These are phyloP conservation scores for Aegithalos caudatus DNA, from an alignment of 2,113 vertebrate species.

Conservation along the genomic window DNA sequence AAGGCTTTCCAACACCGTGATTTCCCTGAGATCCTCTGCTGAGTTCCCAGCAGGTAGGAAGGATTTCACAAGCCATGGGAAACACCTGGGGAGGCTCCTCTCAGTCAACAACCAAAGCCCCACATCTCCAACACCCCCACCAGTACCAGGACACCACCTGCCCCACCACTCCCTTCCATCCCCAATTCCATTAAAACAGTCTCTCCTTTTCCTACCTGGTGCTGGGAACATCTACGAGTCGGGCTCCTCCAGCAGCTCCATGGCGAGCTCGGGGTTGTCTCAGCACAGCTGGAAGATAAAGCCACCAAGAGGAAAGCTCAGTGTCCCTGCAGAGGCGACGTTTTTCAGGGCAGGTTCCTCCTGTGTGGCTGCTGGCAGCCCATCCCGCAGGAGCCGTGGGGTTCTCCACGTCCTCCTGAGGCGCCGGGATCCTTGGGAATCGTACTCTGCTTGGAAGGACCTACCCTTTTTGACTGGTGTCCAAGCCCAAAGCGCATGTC, in stretches of 20 bases:
- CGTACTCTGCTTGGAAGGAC: conserved; percentile 39
- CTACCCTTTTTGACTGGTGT: conserved; percentile 56
- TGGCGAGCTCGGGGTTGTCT: neutral
- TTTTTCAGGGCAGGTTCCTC: neutral
- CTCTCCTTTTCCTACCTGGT: conserved; percentile 49
- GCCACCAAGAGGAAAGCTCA: neutral
- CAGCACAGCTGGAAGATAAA: conserved; percentile 48
- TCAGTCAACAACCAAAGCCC: neutral
- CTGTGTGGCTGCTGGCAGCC: rapidly evolving
- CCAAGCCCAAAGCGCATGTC: conserved; percentile 61
- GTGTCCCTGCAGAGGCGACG: neutral
- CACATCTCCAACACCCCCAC: neutral
- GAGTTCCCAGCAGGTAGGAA: neutral
- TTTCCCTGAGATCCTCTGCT: neutral
- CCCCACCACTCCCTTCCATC: neutral
- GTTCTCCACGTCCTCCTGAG: conserved; percentile 34
- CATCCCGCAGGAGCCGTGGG: neutral
- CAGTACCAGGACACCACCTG: neutral
- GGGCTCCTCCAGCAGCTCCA: conserved; percentile 41
- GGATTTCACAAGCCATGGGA: neutral
- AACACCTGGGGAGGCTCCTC: neutral
- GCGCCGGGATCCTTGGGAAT: conserved; percentile 59
- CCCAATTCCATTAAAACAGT: neutral
- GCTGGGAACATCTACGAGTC: conserved; percentile 1
- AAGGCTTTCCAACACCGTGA: rapidly evolving